Base-by-base conservation (phyloP, 1,140 invertebrate genomes). In the Saccostrea cuccullata region DNA sequence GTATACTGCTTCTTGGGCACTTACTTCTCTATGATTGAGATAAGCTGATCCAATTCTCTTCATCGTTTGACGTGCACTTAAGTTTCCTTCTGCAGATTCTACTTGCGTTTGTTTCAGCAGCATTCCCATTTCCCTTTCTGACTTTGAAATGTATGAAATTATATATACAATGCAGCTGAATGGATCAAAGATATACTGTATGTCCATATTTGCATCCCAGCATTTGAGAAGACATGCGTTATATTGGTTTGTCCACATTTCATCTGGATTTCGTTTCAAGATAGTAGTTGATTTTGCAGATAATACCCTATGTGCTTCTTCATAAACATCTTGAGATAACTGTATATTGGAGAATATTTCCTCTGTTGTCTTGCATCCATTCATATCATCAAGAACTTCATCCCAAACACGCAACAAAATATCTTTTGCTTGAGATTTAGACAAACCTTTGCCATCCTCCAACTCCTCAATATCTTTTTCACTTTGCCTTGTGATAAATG, bases 141-240 rank as follows among this genome's bases (percentile, higher is more conserved):
- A 47, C 9, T 47, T 47, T 47, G 47, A 47, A 47, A 47, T 47
- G 47, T 47, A 47, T 9, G 47, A 67, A 73, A 86, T 82, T 8
- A 84, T 86, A 58, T 90, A 90, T 6, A 88, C 84, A 55, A 90
- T 73, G 87, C 89, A 90, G 15, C 67, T 77, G 60, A 55, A 90
- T 40, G 87, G 86, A 58, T 89, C 88, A 0, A 84, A 56, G 6
- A 90, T 55, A 56, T 84, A 90, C 70, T 90, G 89, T n/a, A 90
- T 87, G 85, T 47, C 47, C 47, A 47, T 47, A 47, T 47, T 47
- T 8, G 47, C 47, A 47, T 47, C 47, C 47, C 47, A 47, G 64
- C 58, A 64, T 77, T 55, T 84, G 0, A 89, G 58, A 55, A 89
- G 82, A 47, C 77, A 17, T 13, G 73, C 56, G 56, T 89, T 89